A percentile compares a stretch with the other conserved stretches of the same genome.
These are phyloP conservation scores for Todus mexicanus DNA, from an alignment of 2,797 vertebrate genomes.

Conservation along the genomic window DNA sequence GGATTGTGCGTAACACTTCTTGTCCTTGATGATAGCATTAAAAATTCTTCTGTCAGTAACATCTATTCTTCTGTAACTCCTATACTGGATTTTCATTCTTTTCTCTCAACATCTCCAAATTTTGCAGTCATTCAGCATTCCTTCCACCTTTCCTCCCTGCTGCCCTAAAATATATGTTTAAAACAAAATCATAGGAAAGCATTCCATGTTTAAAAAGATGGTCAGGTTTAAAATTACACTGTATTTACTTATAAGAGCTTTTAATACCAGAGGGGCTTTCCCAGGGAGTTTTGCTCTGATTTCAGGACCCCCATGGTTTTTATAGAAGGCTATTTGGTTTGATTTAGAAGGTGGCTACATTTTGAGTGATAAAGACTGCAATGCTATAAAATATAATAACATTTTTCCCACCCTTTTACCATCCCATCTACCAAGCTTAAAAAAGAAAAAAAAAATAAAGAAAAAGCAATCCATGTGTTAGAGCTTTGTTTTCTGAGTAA, in stretches of 20 bases:
- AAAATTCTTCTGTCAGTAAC: not conserved
- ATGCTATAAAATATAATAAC: conserved; percentile 9
- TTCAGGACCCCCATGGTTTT: conserved; percentile 12
- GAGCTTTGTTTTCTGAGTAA: conserved; percentile 74
- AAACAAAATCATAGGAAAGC: conserved; percentile 17
- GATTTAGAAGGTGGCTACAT: not conserved
- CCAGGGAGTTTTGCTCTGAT: conserved; percentile 21
- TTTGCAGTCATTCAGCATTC: not conserved
- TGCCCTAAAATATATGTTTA: conserved; percentile 18
- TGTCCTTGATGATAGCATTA: not conserved
- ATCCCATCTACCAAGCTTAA: not conserved
- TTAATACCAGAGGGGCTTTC: conserved; percentile 15
- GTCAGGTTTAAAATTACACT: conserved; percentile 40
- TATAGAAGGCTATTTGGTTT: conserved; percentile 6
- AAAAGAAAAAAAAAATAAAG: not conserved
- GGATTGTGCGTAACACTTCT: conserved; percentile 3
- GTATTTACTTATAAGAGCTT: conserved; percentile 10
- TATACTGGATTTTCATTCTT: not conserved
- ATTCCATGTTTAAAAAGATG: conserved; percentile 14
- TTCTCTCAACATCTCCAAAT: not conserved
- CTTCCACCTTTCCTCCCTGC: not conserved
- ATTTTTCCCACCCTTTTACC: not conserved
- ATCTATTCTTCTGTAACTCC: not conserved
- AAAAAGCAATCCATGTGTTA: conserved; percentile 34
- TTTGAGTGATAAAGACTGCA: not conserved